These are phyloP conservation scores for Agonopterix subpropinquella DNA, from an alignment of 2,888 invertebrate species.

Conservation along the genomic window DNA sequence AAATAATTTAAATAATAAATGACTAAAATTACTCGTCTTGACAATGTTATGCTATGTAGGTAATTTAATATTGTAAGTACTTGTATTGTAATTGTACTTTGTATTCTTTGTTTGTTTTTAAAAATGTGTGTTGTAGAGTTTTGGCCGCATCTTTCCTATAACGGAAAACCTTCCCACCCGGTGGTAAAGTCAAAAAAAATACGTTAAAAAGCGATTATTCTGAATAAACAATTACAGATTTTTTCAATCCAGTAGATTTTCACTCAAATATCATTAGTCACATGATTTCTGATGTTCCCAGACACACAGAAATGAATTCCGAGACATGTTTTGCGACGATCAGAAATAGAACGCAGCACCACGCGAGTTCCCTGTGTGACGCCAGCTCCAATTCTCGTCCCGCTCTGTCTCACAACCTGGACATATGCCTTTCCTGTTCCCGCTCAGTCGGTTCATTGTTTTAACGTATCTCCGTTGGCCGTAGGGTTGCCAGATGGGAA, in stretches of 20 bases:
- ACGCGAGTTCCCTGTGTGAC: conserved; percentile 67
- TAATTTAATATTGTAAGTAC: no score
- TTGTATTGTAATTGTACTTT: background rate
- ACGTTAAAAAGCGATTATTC: no score
- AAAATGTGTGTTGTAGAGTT: no score
- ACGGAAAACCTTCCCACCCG: no score
- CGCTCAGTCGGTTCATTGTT: conserved; percentile 68
- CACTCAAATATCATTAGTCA: conserved; percentile 61
- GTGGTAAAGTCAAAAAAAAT: no score
- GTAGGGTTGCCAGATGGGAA: conserved; percentile 53
- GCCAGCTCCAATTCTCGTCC: conserved; percentile 48
- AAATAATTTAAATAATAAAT: no score
- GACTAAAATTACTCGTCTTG: no score
- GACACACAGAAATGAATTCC: conserved; percentile 73
- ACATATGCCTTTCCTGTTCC: conserved; percentile 58
- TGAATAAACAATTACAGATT: no score
- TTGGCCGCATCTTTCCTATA: no score
- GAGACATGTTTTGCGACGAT: conserved; percentile 73
- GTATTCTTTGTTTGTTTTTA: background rate
- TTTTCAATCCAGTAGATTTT: conserved; percentile 15
- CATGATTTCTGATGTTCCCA: conserved; percentile 70
- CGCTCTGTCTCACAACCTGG: conserved; percentile 46
- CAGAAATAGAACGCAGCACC: conserved; percentile 72
- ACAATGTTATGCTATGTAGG: no score
- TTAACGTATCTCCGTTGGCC: conserved; percentile 53